Base-by-base conservation (phyloP, 2,888 invertebrate species). In the Molanna angustata region DNA sequence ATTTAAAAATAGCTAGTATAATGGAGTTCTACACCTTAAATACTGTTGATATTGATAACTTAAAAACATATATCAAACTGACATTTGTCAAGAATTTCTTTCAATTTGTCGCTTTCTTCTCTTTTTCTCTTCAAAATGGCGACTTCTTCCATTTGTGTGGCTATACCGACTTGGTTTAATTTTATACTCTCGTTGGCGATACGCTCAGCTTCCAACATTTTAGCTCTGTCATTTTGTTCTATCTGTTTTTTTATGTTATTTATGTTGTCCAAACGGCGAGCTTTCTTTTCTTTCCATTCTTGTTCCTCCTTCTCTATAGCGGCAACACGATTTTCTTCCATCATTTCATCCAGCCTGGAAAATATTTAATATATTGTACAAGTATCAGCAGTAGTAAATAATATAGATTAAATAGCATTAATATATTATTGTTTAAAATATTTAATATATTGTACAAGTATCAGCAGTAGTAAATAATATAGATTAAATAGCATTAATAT, bases 141-240 rank as follows among this genome's bases (percentile, higher is more conserved):
- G 2, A 80, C 78, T 60, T 85, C 84, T 40, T 82, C 80, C 47
- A 82, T 78, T 65, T 84, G 81, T 74, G 83, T 78, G 1, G 82
- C 82, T 49, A 84, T 78, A 64, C 80, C 76, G 6, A 78, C 80
- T 55, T 81, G 77, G 66, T 84, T 85, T 58, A 82, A 73, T 37
- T 80, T 70, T 43, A 80, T 77, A 54, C 82, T 80, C 66, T 87
- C 86, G 62, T 86, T 85, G 61, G 84, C 83, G n/a, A 80, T 80
- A 17, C 79, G 75, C 61, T 86, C 83, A 0, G 83, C 82, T 65
- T 84, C 83, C 66, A 85, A 70, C 53, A 72, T 72, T 68, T 74
- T 75, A 2, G 72, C 70, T 16, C 69, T 69, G 31, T 76, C 74
- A 22, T 75, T 76, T 0, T 75, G 68, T 2, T 64, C 59, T 37